Evolutionary conservation across 2,797 vertebrate species (phyloP), one percentile per base, ranked within the genome.

Genomic region (Sebastes taczanowskii): DNA sequence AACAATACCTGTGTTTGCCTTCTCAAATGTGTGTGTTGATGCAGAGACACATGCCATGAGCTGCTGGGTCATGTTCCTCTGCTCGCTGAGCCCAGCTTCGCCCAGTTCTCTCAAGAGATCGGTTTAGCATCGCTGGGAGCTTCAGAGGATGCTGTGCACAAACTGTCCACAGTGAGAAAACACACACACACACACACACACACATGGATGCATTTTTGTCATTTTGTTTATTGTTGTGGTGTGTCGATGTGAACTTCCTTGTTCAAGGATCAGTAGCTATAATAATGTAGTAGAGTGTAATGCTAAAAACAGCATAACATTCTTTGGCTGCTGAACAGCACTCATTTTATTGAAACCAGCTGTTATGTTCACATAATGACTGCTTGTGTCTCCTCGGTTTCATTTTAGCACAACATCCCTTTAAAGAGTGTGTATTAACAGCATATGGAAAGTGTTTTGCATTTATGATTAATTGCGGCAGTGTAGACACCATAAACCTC

Each of bases 81-180:
- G 83, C 90, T 98, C 10, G 97, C 97, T 16, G 97, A 98, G 90
- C 97, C 97, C 61, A 97, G 97, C 91, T 98, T 97, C 86, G 97
- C 97, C 66, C 97, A 97, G 32, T 98, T 98, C 92, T 98, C 97
- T 22, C 97, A 98, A 83, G 97, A 98, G 93, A 96, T 98, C 66
- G 97, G 97, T 49, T 88, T 98, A 86, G 97, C 96, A 23, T 98
- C 97, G 1, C 95, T 98, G 13, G 97, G 97, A 11, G 97, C 97
- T 68, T 97, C 97, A 30, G 97, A 97, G 59, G 97, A 97, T 66
- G 95, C 95, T 70, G 91, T 98, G 61, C 95, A 97, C 83, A 97
- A 97, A 82, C 94, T 98, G 81, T 96, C 97, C 86, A 97, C 97
- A 13, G 97, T 98, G 93, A 90, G 93, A 49, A 65, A 63, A 56